Evolutionary conservation across 1,140 invertebrate genomes (phyloP).

Genomic region (Pomacea maculata): DNA sequence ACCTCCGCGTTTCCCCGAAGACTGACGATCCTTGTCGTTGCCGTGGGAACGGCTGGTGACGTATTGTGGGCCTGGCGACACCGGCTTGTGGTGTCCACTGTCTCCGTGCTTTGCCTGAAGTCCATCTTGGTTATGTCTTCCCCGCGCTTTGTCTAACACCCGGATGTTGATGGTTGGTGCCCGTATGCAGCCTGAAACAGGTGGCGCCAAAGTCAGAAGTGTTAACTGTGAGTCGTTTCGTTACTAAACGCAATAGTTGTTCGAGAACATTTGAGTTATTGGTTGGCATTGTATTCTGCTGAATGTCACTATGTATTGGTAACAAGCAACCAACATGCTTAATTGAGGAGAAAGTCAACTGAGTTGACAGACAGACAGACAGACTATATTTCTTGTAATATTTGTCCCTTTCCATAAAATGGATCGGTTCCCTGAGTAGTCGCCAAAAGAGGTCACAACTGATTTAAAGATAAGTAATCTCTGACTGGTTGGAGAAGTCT

Average conservation of each 20-base stretch:
- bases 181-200: not conserved
- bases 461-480: too few species aligned
- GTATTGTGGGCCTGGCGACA: not conserved
- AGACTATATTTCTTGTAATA: too few species aligned
- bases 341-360: too few species aligned
- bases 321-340: too few species aligned
- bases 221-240: not conserved
- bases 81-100: not conserved
- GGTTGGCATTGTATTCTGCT: not conserved
- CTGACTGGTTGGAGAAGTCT: too few species aligned
- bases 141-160: not conserved
- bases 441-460: too few species aligned
- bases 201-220: not conserved
- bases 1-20: not conserved
- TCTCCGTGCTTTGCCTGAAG: not conserved
- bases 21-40: not conserved
- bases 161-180: slow-evolving; percentile 1
- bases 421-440: too few species aligned
- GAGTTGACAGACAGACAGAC: too few species aligned
- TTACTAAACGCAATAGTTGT: not conserved
- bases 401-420: too few species aligned
- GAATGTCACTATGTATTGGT: too few species aligned
- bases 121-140: not conserved
- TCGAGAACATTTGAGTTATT: not conserved
- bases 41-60: too few species aligned